These are phyloP conservation scores for Eulithis prunata DNA, from an alignment of 2,888 invertebrate genomes.

Conservation along the genomic window DNA sequence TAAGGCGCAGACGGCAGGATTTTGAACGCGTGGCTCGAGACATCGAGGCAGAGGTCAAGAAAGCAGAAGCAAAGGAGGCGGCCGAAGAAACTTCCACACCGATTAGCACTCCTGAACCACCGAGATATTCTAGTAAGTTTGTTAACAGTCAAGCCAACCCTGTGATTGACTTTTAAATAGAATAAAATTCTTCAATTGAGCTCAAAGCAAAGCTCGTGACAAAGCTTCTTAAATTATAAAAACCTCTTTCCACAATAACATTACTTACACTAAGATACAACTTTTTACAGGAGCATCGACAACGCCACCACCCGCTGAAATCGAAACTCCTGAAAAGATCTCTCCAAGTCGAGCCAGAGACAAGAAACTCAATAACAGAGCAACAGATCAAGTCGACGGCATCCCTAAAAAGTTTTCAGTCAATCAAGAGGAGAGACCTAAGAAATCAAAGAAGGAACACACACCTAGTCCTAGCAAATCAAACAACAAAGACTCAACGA, in stretches of 20 bases:
- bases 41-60: conserved; percentile 88
- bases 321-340: conserved; percentile 70
- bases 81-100: conserved; percentile 53
- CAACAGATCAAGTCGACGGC: conserved; percentile 63
- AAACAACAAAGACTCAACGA: conserved; percentile 69
- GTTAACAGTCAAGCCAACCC: no score
- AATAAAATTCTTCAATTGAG: no score
- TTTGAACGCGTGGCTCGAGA: conserved; percentile 91
- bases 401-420: conserved; percentile 62
- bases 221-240: no score
- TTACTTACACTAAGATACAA: background rate
- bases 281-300: conserved; percentile 64
- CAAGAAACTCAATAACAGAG: conserved; percentile 64
- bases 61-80: conserved; percentile 84
- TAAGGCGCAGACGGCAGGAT: conserved; percentile 86
- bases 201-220: no score
- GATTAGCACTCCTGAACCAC: conserved; percentile 35
- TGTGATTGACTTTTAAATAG: no score
- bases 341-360: conserved; percentile 67
- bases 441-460: conserved; percentile 59
- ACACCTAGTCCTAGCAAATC: conserved; percentile 67
- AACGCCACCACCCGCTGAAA: conserved; percentile 68
- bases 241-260: background rate
- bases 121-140: conserved; percentile 39
- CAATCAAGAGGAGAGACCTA: conserved; percentile 66